Percentiles rank a stretch among this genome's conserved stretches.
These are phyloP conservation scores for Fragum whitleyi DNA, from an alignment of 2,888 invertebrate species.

Conservation along the genomic window DNA sequence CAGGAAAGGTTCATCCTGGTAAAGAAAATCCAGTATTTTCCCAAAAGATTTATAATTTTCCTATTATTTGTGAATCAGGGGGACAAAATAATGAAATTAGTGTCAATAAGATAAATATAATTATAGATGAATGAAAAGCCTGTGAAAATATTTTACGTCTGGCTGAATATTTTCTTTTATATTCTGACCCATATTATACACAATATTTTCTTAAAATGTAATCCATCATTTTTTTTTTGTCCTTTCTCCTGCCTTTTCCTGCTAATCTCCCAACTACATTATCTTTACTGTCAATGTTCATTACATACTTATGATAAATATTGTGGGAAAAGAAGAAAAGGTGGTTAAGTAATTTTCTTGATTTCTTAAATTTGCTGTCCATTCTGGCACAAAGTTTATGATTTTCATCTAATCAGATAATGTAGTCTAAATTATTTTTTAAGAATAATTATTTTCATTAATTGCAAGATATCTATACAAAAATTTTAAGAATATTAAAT, in stretches of 20 bases:
- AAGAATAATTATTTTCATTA: too few species aligned
- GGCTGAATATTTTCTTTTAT: slow-evolving; percentile 10
- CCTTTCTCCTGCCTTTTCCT: background rate
- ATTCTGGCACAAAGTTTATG: too few species aligned
- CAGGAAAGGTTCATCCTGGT: background rate
- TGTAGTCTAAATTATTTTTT: too few species aligned
- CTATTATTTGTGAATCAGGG: background rate
- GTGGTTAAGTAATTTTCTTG: too few species aligned
- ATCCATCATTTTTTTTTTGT: background rate
- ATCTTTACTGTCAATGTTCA: too few species aligned
- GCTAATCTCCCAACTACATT: too few species aligned
- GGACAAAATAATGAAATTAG: slow-evolving; percentile 21
- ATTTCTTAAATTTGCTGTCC: too few species aligned
- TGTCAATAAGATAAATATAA: slow-evolving; percentile 20
- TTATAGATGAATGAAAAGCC: slow-evolving; percentile 8
- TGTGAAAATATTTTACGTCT: slow-evolving; percentile 17
- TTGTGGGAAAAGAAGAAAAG: too few species aligned
- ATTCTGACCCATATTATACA: slow-evolving; percentile 3
- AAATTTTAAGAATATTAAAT: too few species aligned
- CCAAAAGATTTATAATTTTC: background rate
- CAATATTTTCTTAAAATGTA: slow-evolving; percentile 1
- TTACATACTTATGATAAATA: too few species aligned
- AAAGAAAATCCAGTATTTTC: background rate
- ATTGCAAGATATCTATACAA: too few species aligned
- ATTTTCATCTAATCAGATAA: too few species aligned